Evolutionary conservation across 2,888 invertebrate species (phyloP).

Genomic region (Dolichopus griseipennis): DNA sequence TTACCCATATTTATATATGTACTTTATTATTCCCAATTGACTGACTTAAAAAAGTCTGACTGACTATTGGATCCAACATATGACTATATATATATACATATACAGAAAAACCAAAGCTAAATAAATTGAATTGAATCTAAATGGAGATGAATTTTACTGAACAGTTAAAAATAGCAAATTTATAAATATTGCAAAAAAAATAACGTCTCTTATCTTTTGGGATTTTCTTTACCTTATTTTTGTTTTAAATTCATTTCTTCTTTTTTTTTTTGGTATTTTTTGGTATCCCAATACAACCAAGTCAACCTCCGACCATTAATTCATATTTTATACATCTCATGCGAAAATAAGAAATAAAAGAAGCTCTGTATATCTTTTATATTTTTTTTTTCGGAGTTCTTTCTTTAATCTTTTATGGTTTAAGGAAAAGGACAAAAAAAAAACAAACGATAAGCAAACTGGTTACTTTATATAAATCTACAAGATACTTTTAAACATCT

Average conservation of each 20-base stretch:
- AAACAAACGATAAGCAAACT: background rate
- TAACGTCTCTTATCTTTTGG: background rate
- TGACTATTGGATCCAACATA: no score
- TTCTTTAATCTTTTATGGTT: background rate
- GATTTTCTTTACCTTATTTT: background rate
- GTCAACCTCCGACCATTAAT: background rate
- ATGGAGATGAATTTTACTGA: no score
- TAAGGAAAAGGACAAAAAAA: background rate
- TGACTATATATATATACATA: background rate
- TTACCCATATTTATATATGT: no score
- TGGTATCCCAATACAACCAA: background rate
- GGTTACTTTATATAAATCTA: background rate
- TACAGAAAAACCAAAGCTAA: background rate
- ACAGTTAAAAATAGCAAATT: background rate
- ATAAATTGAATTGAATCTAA: no score
- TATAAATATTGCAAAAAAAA: background rate
- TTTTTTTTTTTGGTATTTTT: background rate
- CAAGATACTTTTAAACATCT: background rate
- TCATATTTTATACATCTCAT: background rate
- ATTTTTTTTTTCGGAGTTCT: no score
- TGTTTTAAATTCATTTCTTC: background rate
- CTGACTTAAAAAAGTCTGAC: background rate
- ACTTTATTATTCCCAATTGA: conserved; percentile 1
- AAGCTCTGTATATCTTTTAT: background rate
- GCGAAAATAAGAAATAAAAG: background rate